Conservation (phyloP, 2,113 vertebrate genomes). For the Bubo bubo region DNA sequence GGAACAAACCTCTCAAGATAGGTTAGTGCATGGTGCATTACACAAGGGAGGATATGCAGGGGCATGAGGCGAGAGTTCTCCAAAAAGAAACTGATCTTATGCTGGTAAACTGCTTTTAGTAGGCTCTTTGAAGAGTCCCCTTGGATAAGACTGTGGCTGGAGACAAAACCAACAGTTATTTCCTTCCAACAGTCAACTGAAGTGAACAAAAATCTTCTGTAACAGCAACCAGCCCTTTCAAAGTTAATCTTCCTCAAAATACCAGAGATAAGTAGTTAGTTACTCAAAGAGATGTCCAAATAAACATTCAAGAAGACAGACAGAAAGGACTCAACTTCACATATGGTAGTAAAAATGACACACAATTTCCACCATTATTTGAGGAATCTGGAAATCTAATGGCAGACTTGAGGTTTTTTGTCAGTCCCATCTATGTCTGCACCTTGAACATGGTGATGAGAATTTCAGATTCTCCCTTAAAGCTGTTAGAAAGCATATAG, state of each 20-base stretch:
- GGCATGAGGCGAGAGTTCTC: background rate
- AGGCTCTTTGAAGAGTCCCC: background rate
- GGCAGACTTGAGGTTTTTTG: background rate
- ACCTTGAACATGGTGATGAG: background rate
- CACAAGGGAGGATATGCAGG: background rate
- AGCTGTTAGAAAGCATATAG: background rate
- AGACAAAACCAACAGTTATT: background rate
- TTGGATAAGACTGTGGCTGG: background rate
- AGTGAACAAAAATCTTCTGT: background rate
- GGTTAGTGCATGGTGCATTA: background rate
- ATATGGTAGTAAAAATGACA: background rate
- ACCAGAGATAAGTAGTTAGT: background rate
- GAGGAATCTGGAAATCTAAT: background rate
- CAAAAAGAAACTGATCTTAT: background rate
- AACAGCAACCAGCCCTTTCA: background rate
- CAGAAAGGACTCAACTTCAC: background rate
- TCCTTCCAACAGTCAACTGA: background rate
- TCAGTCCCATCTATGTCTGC: rapidly evolving
- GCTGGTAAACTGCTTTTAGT: background rate
- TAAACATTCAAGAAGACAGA: background rate
- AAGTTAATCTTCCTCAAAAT: background rate
- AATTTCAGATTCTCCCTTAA: background rate
- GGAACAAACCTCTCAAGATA: background rate
- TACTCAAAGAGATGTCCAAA: background rate
- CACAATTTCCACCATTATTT: background rate